Percentiles rank a stretch among this genome's conserved stretches.
These are phyloP conservation scores for Nyctalus aviator DNA, from an alignment of 2,797 vertebrate genomes.

Conservation along the genomic window DNA sequence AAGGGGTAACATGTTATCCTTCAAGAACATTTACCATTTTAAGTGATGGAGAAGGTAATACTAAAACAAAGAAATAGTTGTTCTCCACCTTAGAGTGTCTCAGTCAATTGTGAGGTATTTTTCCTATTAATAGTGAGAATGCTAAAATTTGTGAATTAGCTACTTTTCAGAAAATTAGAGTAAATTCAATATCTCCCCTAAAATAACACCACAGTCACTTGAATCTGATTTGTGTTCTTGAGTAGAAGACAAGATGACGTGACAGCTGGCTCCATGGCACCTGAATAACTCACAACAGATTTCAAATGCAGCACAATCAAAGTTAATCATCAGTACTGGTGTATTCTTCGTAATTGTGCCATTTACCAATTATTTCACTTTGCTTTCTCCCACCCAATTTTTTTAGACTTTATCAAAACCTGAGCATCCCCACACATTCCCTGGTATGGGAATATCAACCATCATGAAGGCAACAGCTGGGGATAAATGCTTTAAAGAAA, in stretches of 20 bases:
- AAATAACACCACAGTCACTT: background rate
- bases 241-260: background rate
- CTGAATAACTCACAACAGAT: background rate
- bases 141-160: background rate
- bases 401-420: conserved; percentile 42
- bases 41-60: background rate
- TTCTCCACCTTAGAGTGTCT: background rate
- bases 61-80: background rate
- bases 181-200: background rate
- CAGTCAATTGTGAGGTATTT: background rate
- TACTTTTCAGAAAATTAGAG: conserved; percentile 16
- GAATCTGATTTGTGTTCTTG: background rate
- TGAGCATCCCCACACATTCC: background rate
- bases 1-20: background rate
- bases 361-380: conserved; percentile 27
- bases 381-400: background rate
- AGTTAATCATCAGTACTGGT: background rate
- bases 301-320: background rate
- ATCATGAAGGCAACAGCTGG: background rate
- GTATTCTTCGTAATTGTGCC: background rate
- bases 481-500: background rate
- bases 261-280: background rate
- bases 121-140: background rate
- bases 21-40: background rate
- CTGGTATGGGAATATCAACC: background rate